Percentiles rank a stretch among this genome's conserved stretches.
These are phyloP conservation scores for Leptinotarsa rubiginosa DNA, from an alignment of 2,888 invertebrate genomes.

Conservation along the genomic window DNA sequence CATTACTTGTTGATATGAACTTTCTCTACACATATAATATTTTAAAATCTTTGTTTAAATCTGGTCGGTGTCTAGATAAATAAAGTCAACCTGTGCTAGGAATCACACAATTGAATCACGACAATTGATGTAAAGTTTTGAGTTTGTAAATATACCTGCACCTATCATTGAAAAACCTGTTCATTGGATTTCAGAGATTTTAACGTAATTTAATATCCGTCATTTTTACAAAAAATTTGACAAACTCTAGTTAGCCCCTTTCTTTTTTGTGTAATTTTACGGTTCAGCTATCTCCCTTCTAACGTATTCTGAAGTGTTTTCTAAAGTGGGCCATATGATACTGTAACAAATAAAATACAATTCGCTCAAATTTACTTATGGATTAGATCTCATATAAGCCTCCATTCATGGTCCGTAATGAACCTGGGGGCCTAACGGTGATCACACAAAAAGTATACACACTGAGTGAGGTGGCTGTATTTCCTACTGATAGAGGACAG, in stretches of 20 bases:
- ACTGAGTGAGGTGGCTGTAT: slow-evolving; percentile 38
- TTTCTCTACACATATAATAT: too few species aligned
- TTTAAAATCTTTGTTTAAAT: too few species aligned
- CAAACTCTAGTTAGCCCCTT: not conserved
- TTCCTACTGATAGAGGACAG: slow-evolving; percentile 43
- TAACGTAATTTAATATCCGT: too few species aligned
- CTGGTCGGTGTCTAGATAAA: too few species aligned
- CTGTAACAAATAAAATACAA: slow-evolving; percentile 45
- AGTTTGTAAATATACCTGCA: too few species aligned
- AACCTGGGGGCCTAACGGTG: slow-evolving; percentile 50
- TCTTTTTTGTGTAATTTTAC: not conserved
- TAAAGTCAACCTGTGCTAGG: too few species aligned
- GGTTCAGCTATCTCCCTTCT: not conserved
- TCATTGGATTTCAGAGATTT: too few species aligned
- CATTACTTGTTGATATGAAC: too few species aligned
- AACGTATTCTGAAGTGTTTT: slow-evolving; percentile 21
- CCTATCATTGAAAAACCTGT: too few species aligned
- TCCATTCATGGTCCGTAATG: slow-evolving; percentile 47
- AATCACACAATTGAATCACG: too few species aligned
- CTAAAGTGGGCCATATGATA: slow-evolving; percentile 38
- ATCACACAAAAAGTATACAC: slow-evolving; percentile 46
- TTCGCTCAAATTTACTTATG: slow-evolving; percentile 51
- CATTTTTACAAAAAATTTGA: not conserved
- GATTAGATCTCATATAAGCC: slow-evolving; percentile 48
- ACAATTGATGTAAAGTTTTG: too few species aligned